Base-by-base conservation (phyloP, 2,888 invertebrate species). In the Noctua comes region DNA sequence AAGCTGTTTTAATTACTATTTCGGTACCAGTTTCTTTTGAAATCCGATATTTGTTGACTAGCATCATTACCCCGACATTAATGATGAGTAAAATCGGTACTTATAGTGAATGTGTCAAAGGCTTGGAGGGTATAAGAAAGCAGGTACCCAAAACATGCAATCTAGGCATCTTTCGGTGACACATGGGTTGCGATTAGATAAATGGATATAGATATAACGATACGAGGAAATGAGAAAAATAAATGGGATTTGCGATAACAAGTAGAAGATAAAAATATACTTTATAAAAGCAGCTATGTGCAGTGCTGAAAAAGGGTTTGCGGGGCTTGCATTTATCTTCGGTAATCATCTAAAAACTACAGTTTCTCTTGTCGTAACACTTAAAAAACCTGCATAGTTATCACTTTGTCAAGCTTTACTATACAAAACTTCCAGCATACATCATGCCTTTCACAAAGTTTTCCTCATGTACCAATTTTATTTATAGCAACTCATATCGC, bases 391-490 rank as follows among this genome's bases (percentile, higher is more conserved):
- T 48, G 21, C 62, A 71, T 24, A 75, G 66, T 70, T 64, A 78
- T 51, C 59, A 59, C 69, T 82, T 73, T 73, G 54, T 66, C 46
- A 66, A 21, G 46, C 51, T 76, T 64, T 48, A 72, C 43, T 73
- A 13, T 54, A 54, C 13, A 43, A 73, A 79, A 84, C 57, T 86
- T 80, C 27, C 31, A 68, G 68, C 48, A 69, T 77, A 82, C 70
- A 76, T 84, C 74, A 82, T 51, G 40, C 48, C 71, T 79, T 74
- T 75, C 76, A 62, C 18, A 76, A 86, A 80, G 68, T 80, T 84
- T 74, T 70, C 46, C 73, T 65, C 31, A 68, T 79, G 36, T 79
- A 68, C 51, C 71, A 79, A 80, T 79, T 76, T 72, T 73, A 77
- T 76, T 64, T 79, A 72, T 36, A 65, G 46, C 59, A 36, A 68